phyloP scores from a whole-genome alignment of 2,888 invertebrate genomes.

The Pollenia griseotomentosa region DNA sequence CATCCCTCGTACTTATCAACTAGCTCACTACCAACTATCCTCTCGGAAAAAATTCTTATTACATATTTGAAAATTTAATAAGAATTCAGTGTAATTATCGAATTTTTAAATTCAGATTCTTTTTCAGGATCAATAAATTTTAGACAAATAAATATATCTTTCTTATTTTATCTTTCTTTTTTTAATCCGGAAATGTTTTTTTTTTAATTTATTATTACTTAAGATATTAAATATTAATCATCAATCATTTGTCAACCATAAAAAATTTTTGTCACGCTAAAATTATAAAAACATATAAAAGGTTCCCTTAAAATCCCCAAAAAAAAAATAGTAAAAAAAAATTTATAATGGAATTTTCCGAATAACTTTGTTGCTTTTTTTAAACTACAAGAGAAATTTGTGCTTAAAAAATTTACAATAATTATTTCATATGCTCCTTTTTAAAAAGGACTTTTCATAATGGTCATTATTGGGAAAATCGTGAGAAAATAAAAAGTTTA shows the following conservation, averaged over 20 bases:
- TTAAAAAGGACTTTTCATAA: constrained; percentile 18
- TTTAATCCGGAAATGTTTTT: not conserved
- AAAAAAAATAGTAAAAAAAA: constrained; percentile 34
- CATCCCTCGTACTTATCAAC: no score
- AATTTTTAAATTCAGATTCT: no score
- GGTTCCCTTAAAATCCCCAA: constrained; percentile 57
- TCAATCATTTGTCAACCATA: constrained; percentile 81
- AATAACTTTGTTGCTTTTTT: constrained; percentile 80
- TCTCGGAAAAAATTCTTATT: no score
- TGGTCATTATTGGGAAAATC: constrained; percentile 20
- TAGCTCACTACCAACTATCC: no score
- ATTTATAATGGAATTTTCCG: constrained; percentile 78
- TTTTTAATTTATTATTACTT: constrained; percentile 2
- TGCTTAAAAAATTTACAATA: constrained; percentile 27
- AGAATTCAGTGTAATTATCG: no score
- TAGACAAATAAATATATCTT: no score
- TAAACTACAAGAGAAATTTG: constrained; percentile 27
- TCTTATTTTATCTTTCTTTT: not conserved
- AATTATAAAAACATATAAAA: constrained; percentile 77
- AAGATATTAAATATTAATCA: constrained; percentile 69
- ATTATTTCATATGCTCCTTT: constrained; percentile 36
- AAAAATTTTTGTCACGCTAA: constrained; percentile 80
- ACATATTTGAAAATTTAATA: no score
- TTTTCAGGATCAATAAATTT: no score
- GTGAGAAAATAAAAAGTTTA: constrained; percentile 15